Base-by-base conservation (phyloP, 2,888 invertebrate genomes). In the Hemaris fuciformis region DNA sequence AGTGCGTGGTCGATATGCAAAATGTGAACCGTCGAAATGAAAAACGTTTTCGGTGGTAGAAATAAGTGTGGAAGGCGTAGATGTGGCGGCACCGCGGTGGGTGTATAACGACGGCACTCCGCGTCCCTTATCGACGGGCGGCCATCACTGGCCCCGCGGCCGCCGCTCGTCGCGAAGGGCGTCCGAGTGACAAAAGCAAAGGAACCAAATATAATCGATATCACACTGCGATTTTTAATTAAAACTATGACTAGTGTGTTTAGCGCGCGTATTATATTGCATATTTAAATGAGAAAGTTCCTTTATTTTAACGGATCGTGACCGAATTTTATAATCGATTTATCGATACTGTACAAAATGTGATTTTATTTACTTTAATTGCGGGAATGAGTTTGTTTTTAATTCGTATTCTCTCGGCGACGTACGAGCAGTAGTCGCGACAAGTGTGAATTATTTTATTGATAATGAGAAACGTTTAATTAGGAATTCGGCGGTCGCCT, bases 161-260 rank as follows among this genome's bases (percentile, higher is more conserved):
- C 64, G 62, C 63, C 68, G 53, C 67, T 65, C 66, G 74, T 74
- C 73, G 66, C 64, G 75, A 81, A 84, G 78, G 74, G 73, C 73
- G 70, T 73, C 62, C 65, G 85, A 83, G 83, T 73, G 75, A 61
- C 53, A 42, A 59, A 61, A 60, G 45, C 59, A 64, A 69, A 76
- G 79, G 78, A 81, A 80, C 73, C 63, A 58, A 65, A 60, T 68
- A 64, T 67, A 64, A 63, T 72, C 67, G 70, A 77, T 77, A 76
- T 70, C 79, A 88, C 89, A 87, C 88, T 83, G 83, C 87, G 84
- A 85, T 85, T 88, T 89, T 87, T 84, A 81, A 81, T 73, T 83
- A 88, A 90, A 89, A 82, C 87, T 85, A 81, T 85, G 88, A 81
- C 84, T 82, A 85, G 90, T 88, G 90, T 88, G 88, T 80, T 69